Base-by-base conservation (phyloP, 2,797 vertebrate species). In the Halcyon smyrnensis region DNA sequence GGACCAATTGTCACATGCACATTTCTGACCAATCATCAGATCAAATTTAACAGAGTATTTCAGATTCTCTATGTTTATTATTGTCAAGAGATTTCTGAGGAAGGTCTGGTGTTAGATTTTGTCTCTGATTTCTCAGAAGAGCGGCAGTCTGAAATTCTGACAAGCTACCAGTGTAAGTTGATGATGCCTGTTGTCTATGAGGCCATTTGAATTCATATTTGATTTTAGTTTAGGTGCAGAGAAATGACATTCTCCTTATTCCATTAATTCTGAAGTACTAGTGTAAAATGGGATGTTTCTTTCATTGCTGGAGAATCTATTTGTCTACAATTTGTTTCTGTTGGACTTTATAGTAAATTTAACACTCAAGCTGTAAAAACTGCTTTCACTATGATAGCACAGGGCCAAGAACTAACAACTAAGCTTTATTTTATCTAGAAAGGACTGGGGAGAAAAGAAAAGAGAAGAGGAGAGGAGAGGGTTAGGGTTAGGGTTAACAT, bases 141-240 rank as follows among this genome's bases (percentile, higher is more conserved):
- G 2, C 6, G 63, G 7, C 9, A 70, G 15, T 17, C 12, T 92
- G 57, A 67, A 92, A 81, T n/a, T 54, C 23, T 69, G 34, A 18
- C 13, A n/a, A 83, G 51, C 41, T 3, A 17, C 8, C 2, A 1
- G 3, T 39, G 10, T 32, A 45, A 5, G 5, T 50, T 74, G n/a
- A 15, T 80, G 56, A 24, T 65, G 7, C 3, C 12, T 1, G 0
- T 34, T 12, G 2, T 5, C 46, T 50, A 37, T 34, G 5, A 51
- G 12, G 30, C 6, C 11, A 43, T 43, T 43, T 48, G 23, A 24
- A 48, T 48, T 48, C 23, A 48, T 48, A 48, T 48, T 48, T 48
- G 20, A 48, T 21, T 48, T 48, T 48, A 17, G 2, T 76, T 73
- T 67, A 65, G 11, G 5, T 34, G 3, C 3, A 37, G 18, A 3